Evolutionary conservation across 64 coral and sea anemone genomes (phyloP), one percentile per base, ranked within the genome.

Genomic region (Montipora sp.): DNA sequence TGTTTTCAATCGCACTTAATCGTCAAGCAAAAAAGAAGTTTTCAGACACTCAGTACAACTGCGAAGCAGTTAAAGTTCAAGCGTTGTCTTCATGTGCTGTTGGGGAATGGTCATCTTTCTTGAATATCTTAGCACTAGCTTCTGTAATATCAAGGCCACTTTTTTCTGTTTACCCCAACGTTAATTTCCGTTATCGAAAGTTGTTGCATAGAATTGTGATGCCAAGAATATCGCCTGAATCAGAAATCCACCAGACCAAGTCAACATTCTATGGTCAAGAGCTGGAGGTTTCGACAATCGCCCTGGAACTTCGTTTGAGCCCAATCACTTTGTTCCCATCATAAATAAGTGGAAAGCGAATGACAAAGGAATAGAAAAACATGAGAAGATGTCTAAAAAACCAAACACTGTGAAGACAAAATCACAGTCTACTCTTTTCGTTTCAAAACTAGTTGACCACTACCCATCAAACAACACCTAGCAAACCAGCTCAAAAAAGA

Each of bases 251-350:
- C 3, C 11, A 1, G 12, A 5, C n/a, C 0, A 36, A 60, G 11
- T 81, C 27, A 81, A 60, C 51, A 80, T 55, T 57, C 7, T 21
- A 9, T 80, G 78, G 78, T 80, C 78, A 80, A 80, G 78, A 57
- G 78, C 3, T 0, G 78, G 50, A 58, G 78, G 48, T 21, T 53
- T 80, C 55, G 48, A 80, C 19, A 24, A 58, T 80, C 51, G 50
- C 78, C 50, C 78, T 55, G 78, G 51, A 9, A 2, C 78, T 10
- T 80, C 18, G 4, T 58, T 21, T 57, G 78, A 21, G 1, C 78
- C 78, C 3, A 80, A 80, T 80, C 78, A 80, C n/a, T 58, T 80
- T 24, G 53, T 57, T 8, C 53, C 50, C 14, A 16, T 78, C 2
- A 14, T 14, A 1, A 1, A 4, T 14, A 19, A 5, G 3, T 18